Percentiles rank a stretch among this genome's conserved stretches.
Conservation (phyloP, 2,797 vertebrate species). For the Erithacus rubecula region DNA sequence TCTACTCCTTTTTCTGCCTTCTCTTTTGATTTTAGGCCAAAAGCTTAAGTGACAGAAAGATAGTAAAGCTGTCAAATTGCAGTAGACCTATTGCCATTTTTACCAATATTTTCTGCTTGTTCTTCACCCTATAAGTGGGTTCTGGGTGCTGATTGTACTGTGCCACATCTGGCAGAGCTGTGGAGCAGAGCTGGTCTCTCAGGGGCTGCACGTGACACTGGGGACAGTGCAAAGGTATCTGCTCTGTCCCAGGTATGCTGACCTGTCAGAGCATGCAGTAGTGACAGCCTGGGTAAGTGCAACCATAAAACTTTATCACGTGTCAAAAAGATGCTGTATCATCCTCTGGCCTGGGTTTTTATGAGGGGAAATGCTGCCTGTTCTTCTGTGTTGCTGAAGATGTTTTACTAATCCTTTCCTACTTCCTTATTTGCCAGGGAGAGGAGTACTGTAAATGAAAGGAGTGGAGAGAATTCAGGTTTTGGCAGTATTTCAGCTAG, state of each 20-base stretch:
- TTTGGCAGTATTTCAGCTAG: background rate
- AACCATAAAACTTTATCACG: background rate
- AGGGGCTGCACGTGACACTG: accelerated
- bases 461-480: background rate
- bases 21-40: background rate
- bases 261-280: background rate
- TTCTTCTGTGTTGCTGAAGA: background rate
- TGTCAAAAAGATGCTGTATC: background rate
- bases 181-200: background rate
- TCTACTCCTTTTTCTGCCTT: background rate
- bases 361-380: background rate
- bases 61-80: background rate
- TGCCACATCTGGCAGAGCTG: background rate
- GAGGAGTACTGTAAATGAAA: background rate
- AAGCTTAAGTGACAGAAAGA: background rate
- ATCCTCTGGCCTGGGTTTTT: background rate
- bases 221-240: background rate
- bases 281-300: background rate
- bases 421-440: background rate
- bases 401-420: background rate
- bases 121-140: background rate
- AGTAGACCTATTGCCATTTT: background rate
- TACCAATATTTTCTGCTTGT: background rate
- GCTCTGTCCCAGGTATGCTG: background rate
- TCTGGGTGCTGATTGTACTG: background rate